phyloP scores from a whole-genome alignment of 2,888 invertebrate genomes.

The Altica lythri region DNA sequence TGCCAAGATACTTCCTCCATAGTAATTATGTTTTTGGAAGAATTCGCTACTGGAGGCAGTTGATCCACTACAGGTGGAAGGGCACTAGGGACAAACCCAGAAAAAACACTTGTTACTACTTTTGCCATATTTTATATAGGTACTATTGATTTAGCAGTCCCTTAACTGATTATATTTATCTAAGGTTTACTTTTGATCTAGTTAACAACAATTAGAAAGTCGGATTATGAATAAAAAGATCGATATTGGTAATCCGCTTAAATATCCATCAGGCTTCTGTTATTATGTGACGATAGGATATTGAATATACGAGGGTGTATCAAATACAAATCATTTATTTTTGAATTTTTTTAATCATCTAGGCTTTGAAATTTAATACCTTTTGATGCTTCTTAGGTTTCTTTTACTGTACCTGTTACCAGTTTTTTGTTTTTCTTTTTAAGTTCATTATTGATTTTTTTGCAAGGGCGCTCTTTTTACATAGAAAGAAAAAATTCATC shows the following conservation, averaged over 20 bases:
- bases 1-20: slow-evolving; percentile 78
- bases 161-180: not conserved
- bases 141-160: not conserved
- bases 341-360: too few relatives aligned
- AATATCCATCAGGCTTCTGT: not conserved
- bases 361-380: too few relatives aligned
- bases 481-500: too few relatives aligned
- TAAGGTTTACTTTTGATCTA: not conserved
- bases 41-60: not conserved
- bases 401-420: too few relatives aligned
- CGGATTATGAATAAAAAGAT: not conserved
- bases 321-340: too few relatives aligned
- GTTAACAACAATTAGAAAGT: not conserved
- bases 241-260: not conserved
- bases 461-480: too few relatives aligned
- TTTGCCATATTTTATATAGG: slow-evolving; percentile 1
- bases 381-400: too few relatives aligned
- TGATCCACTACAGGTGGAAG: slow-evolving; percentile 11
- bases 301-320: too few relatives aligned
- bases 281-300: too few relatives aligned
- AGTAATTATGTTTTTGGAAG: slow-evolving; percentile 56
- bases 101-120: slow-evolving; percentile 1
- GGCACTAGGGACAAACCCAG: slow-evolving; percentile 8
- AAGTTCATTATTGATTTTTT: too few relatives aligned
- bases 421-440: too few relatives aligned